Evolutionary conservation across 2,113 vertebrate genomes (phyloP), one percentile per base, ranked within the genome.

Genomic region (Seriola rivoliana): DNA sequence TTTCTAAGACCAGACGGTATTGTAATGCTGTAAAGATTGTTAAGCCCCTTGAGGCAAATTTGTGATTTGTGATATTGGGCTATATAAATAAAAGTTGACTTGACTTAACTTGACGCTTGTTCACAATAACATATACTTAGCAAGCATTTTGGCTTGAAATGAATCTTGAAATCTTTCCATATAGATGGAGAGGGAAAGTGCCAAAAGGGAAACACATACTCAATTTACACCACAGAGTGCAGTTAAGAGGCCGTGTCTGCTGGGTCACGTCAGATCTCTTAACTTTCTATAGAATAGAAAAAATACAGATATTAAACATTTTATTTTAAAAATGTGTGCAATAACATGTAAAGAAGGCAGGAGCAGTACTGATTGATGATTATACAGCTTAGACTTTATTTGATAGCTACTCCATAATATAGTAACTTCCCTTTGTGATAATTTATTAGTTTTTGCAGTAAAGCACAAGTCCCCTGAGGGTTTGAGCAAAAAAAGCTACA

Each of bases 151-250:
- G 46, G 34, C 29, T 12, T 58, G n/a, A 40, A 70, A 44, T 59
- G 54, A 73, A 13, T 29, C 59, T 70, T 36, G 12, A 75, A 34
- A 38, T 36, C 48, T 36, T 60, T 79, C 23, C 57, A 50, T 21
- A 19, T 23, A 55, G 48, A 68, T 60, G 16, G 29, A 71, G 36
- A 82, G 16, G 0, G 2, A 50, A 48, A 68, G 32, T n/a, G 12
- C n/a, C 58, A 36, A 34, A 42, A 54, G 62, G 14, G 55, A 64
- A 48, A 69, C 2, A 66, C 40, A 9, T 23, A 25, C 29, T 67
- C 34, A 23, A 32, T 44, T 60, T 59, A 42, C 8, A 64, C 48
- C 54, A 66, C 17, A 50, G 29, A 62, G 54, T 36, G 19, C 13
- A 62, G 44, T 70, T 19, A 65, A 44, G n/a, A 36, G 34, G 11